phyloP scores from a whole-genome alignment of 1,140 invertebrate genomes.

The Drosophila burlai region DNA sequence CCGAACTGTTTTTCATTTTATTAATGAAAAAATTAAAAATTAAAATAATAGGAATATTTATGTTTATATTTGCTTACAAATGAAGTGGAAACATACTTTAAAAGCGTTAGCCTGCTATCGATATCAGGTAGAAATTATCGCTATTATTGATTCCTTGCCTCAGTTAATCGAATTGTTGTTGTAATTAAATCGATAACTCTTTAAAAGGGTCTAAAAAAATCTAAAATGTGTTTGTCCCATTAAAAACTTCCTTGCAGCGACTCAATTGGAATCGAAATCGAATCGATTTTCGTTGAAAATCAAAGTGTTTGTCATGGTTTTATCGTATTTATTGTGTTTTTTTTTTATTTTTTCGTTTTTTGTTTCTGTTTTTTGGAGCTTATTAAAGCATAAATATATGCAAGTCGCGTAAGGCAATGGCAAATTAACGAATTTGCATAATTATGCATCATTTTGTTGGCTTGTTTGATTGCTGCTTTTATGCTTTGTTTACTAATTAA shows the following conservation, averaged over 20 bases:
- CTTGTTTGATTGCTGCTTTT: slow-evolving; percentile 66
- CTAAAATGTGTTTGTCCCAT: neutral
- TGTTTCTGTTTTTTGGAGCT: slow-evolving; percentile 6
- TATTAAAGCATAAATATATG: slow-evolving; percentile 66
- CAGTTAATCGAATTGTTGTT: too few species aligned
- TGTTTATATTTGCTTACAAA: neutral
- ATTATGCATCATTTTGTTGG: slow-evolving; percentile 70
- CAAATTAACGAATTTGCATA: slow-evolving; percentile 77
- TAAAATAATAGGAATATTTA: too few species aligned
- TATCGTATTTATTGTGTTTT: neutral
- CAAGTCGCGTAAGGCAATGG: slow-evolving; percentile 51
- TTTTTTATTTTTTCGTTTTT: slow-evolving; percentile 1
- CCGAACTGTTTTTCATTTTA: too few species aligned
- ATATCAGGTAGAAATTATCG: neutral
- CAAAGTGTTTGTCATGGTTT: slow-evolving; percentile 33
- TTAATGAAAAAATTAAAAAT: too few species aligned
- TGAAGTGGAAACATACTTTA: neutral
- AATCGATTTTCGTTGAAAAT: slow-evolving; percentile 24
- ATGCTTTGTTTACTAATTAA: slow-evolving; percentile 81
- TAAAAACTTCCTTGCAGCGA: neutral
- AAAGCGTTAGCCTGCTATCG: too few species aligned
- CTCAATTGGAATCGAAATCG: slow-evolving; percentile 11
- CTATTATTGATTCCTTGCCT: neutral
- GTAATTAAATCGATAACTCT: neutral
- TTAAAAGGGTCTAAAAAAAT: neutral